These are phyloP conservation scores for Ictidomys tridecemlineatus DNA, from an alignment of 2,113 vertebrate species.

Conservation along the genomic window DNA sequence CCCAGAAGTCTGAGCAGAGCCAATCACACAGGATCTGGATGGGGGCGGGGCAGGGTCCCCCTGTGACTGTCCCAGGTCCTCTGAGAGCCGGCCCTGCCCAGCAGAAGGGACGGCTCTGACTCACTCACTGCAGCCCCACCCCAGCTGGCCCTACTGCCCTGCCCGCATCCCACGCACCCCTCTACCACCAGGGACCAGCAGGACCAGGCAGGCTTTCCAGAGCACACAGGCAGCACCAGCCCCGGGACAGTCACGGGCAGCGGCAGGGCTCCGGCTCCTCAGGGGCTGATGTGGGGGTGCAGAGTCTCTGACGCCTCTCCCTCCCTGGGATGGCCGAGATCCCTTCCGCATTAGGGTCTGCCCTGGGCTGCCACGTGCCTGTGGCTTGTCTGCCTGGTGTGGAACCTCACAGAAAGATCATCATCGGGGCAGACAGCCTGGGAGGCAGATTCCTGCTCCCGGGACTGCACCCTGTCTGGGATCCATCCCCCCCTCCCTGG, in stretches of 20 bases:
- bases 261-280: accelerated
- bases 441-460: accelerated
- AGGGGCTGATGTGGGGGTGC: accelerated
- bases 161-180: neutral
- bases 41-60: accelerated
- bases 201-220: accelerated
- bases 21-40: accelerated
- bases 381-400: accelerated
- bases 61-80: neutral
- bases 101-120: accelerated
- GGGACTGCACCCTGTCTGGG: accelerated
- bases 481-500: accelerated
- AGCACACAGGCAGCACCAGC: neutral
- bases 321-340: too few relatives aligned
- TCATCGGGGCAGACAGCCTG: accelerated
- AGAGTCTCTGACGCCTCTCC: neutral
- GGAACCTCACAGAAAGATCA: accelerated
- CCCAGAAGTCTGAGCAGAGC: neutral
- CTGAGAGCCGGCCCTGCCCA: neutral
- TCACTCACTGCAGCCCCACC: accelerated
- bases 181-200: neutral
- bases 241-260: too few relatives aligned
- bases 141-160: accelerated
- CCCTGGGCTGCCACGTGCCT: neutral
- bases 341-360: too few relatives aligned